Evolutionary conservation across 2,888 invertebrate species (phyloP).

Genomic region (Andrena bicolor): DNA sequence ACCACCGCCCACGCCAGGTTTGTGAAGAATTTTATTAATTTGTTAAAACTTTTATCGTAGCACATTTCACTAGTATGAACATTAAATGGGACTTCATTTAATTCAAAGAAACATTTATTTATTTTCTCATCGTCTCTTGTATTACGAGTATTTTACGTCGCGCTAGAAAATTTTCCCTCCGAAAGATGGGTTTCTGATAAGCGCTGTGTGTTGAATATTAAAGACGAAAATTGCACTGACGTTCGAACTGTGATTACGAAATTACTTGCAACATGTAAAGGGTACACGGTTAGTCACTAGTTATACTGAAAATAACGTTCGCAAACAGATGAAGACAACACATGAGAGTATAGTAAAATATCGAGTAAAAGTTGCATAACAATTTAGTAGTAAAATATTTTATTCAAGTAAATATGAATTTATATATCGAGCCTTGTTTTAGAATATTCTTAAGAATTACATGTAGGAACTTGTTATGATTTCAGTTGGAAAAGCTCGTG

Average conservation of each 20-base stretch:
- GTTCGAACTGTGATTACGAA: slow-evolving; percentile 8
- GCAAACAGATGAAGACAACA: not conserved
- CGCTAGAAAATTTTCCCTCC: not conserved
- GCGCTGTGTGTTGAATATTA: not conserved
- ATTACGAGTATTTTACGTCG: not conserved
- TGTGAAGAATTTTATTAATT: slow-evolving; percentile 72
- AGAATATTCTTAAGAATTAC: not conserved
- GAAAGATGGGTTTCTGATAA: not conserved
- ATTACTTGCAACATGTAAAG: slow-evolving; percentile 1
- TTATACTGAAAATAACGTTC: not conserved
- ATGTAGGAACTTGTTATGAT: slow-evolving; percentile 23
- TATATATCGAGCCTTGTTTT: not conserved
- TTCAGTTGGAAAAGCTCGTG: slow-evolving; percentile 86
- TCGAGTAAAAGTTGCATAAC: not conserved
- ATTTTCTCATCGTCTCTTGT: not conserved
- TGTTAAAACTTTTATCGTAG: not conserved
- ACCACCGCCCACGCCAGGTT: slow-evolving; percentile 87
- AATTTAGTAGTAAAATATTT: not conserved
- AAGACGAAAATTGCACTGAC: not conserved
- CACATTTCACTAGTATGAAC: not conserved
- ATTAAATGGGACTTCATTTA: not conserved
- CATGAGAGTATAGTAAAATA: not conserved
- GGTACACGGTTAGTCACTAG: not conserved
- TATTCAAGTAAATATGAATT: not conserved
- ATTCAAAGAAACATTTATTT: not conserved